phyloP scores from a whole-genome alignment of 2,797 vertebrate genomes.

The Eurystomus glaucurus region DNA sequence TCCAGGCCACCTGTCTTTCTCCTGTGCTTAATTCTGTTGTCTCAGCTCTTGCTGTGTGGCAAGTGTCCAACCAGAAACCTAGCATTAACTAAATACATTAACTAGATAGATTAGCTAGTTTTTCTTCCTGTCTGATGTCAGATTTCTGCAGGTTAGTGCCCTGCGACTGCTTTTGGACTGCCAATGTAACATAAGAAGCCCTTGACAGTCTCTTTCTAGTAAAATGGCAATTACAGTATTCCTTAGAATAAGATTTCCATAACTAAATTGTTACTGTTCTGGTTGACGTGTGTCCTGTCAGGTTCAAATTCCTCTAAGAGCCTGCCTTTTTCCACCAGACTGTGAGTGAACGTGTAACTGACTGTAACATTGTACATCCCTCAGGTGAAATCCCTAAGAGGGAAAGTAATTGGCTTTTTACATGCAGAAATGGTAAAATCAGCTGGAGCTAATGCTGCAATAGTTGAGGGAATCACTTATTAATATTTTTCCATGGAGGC shows the following conservation, averaged over 20 bases:
- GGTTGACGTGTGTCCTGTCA: not conserved
- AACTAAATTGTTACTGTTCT: not conserved
- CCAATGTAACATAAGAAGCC: rapidly evolving
- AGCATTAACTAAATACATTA: not conserved
- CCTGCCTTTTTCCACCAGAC: not conserved
- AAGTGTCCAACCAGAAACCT: not conserved
- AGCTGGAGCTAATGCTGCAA: not conserved
- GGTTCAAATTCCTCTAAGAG: not conserved
- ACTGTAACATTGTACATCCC: not conserved
- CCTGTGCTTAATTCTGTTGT: not conserved
- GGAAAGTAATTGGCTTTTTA: constrained; percentile 36
- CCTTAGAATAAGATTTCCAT: not conserved
- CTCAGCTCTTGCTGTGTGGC: not conserved
- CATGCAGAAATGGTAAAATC: constrained; percentile 29
- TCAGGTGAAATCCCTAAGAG: not conserved
- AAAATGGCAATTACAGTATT: not conserved
- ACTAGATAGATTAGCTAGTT: not conserved
- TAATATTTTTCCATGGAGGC: constrained; percentile 7
- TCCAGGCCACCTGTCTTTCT: not conserved
- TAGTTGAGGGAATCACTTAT: constrained; percentile 31
- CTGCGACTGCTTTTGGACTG: not conserved
- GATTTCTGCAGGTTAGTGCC: not conserved
- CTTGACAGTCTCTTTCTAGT: not conserved
- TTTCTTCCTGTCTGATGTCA: not conserved
- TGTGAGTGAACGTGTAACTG: not conserved